A percentile compares a stretch with the other conserved stretches of the same genome.
These are phyloP conservation scores for Ichneumoninae sp. DNA, from an alignment of 2,888 invertebrate genomes.

Conservation along the genomic window DNA sequence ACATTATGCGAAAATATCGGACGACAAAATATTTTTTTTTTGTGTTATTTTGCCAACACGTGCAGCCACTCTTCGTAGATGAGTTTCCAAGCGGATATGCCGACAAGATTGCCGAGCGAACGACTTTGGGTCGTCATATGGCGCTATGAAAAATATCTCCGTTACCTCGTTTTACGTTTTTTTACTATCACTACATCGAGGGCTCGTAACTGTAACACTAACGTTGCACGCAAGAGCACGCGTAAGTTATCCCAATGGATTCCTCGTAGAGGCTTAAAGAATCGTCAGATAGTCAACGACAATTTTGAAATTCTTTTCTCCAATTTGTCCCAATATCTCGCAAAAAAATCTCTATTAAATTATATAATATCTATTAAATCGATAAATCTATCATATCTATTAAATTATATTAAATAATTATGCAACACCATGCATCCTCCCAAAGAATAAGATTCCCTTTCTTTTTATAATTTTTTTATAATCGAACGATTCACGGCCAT, in stretches of 20 bases:
- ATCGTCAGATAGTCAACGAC: too few species aligned
- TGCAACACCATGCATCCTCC: too few species aligned
- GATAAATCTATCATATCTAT: too few species aligned
- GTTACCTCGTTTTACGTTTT: not conserved
- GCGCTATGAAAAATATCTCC: not conserved
- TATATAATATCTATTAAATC: too few species aligned
- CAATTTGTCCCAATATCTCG: too few species aligned
- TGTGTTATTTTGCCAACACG: not conserved
- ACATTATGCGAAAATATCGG: not conserved
- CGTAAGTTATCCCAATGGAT: not conserved
- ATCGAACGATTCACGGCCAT: too few species aligned
- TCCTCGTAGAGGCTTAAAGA: not conserved
- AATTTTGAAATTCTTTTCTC: too few species aligned
- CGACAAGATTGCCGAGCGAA: not conserved
- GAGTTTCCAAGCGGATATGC: not conserved
- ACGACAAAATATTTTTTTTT: not conserved
- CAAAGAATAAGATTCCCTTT: too few species aligned
- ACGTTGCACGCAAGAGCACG: not conserved
- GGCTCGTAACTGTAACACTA: slow-evolving; percentile 6
- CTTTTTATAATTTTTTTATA: too few species aligned
- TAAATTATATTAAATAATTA: too few species aligned
- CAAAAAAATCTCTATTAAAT: too few species aligned
- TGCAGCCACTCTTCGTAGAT: not conserved
- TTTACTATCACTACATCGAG: slow-evolving; percentile 11
- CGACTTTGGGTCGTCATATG: not conserved